Evolutionary conservation across 2,113 vertebrate species (phyloP), one percentile per base, ranked within the genome.

Genomic region (Syngnathus typhle): DNA sequence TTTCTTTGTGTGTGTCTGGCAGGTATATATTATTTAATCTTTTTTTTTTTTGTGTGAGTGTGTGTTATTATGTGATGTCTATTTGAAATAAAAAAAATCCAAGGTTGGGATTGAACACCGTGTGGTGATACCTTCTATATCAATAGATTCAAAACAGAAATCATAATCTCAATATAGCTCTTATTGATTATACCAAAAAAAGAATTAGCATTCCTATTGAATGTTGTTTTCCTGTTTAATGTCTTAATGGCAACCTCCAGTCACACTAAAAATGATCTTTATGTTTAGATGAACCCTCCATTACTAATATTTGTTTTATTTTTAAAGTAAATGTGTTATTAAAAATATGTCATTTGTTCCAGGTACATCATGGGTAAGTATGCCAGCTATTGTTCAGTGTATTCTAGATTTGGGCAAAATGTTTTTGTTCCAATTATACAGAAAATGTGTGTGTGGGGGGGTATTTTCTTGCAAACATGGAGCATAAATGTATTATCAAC

Each of bases 1-100:
- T 79, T 81, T 83, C 73, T 67, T 75, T 70, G 65, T 75, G 41
- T 80, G 80, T 37, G 79, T 51, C 69, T 66, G 55, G 69, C 70
- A 80, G 79, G 86, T 80, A 60, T 68, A 82, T 79, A 61, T 65
- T 82, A 68, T 88, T 83, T 88, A 78, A 81, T 86, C 80, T 85
- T 78, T 88, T 88, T 82, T 80, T 84, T 87, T 68, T 75, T 80
- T 77, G 75, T 32, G 27, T 32, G 59, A 13, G 60, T n/a, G n/a
- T 39, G 36, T 81, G 82, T 86, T 84, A 69, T 65, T 79, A 76
- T 86, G 76, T 81, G 55, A 85, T 80, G 82, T 85, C 88, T 79
- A 79, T 87, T 87, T 87, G 69, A 85, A 87, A 89, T 85, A 87
- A 87, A 72, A 69, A 63, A 49, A 67, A 16, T 62, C n/a, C 39